Evolutionary conservation across 2,888 invertebrate species (phyloP), one percentile per base, ranked within the genome.

Genomic region (Pycnomerus fuliginosus): DNA sequence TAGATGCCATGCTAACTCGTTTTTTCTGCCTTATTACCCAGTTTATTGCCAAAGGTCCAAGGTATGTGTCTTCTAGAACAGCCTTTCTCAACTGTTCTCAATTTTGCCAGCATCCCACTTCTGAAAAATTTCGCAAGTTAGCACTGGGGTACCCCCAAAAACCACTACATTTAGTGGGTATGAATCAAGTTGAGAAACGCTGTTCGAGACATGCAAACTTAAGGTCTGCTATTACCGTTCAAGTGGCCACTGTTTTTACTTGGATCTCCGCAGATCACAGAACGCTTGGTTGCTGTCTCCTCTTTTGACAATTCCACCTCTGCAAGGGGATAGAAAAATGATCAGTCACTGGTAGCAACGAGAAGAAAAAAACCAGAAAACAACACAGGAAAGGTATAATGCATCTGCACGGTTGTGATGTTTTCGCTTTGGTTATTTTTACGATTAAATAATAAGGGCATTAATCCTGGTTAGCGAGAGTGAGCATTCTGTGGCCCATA

Each of bases 401-500:
- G 41, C 34, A 41, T 41, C 5, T 20, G 40, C 38, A 42, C 42
- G 42, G 37, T 35, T 24, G 38, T 32, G 39, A 44, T 27, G 44
- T 48, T 48, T 48, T 39, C 38, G 43, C 43, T 31, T 48, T 48
- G 20, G 38, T 37, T 51, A 50, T 47, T 51, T 41, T 55, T 55
- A 55, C 55, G 56, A 59, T 64, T 65, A 64, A 66, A 69, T 67
- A 67, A 67, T 67, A 69, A 67, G 65, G 65, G 62, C 66, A 66
- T 67, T 68, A 67, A 68, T 69, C 64, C 64, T 64, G 61, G 61
- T 65, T 64, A 65, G 62, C 63, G 60, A 62, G 63, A 62, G 64
- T 60, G 62, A 65, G 63, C 62, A 62, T 62, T 67, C 64, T 64
- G 60, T 65, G 65, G 67, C 62, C 66, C 67, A 69, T 69, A 69